Percentiles rank a stretch among this genome's conserved stretches.
phyloP scores from a whole-genome alignment of 2,797 vertebrate species.

The Muscicapa comitata region DNA sequence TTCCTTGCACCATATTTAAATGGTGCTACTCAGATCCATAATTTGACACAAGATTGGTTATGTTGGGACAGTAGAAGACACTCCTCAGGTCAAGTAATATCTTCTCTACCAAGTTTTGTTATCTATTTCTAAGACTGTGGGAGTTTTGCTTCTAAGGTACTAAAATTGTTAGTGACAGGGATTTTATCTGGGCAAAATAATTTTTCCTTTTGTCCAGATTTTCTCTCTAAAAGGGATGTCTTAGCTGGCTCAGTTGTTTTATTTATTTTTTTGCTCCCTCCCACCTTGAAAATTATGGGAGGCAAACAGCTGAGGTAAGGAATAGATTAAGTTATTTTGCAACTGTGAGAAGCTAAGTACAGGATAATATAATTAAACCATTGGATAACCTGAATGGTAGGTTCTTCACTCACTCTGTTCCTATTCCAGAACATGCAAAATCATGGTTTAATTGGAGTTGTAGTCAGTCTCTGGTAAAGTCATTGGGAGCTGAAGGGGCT shows the following conservation, averaged over 20 bases:
- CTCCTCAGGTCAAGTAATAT: not conserved
- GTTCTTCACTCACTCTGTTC: not conserved
- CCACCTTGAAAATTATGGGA: not conserved
- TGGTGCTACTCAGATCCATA: not conserved
- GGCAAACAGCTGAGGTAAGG: not conserved
- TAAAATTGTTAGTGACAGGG: not conserved
- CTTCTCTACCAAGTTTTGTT: not conserved
- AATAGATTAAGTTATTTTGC: not conserved
- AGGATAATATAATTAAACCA: not conserved
- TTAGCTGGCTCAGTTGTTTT: not conserved
- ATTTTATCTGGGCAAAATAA: not conserved
- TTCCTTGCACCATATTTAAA: not conserved
- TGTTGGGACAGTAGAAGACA: not conserved
- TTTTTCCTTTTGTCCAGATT: not conserved
- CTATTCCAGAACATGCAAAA: not conserved
- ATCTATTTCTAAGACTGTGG: not conserved
- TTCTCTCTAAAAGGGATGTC: not conserved
- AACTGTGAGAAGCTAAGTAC: not conserved
- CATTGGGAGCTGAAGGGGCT: not conserved
- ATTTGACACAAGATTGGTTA: not conserved
- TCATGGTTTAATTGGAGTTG: not conserved
- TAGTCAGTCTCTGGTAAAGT: not conserved
- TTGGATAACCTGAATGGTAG: not conserved
- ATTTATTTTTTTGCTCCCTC: not conserved
- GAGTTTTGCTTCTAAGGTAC: not conserved